Conservation (phyloP, 2,113 vertebrate species). For the Elaphurus davidianus region DNA sequence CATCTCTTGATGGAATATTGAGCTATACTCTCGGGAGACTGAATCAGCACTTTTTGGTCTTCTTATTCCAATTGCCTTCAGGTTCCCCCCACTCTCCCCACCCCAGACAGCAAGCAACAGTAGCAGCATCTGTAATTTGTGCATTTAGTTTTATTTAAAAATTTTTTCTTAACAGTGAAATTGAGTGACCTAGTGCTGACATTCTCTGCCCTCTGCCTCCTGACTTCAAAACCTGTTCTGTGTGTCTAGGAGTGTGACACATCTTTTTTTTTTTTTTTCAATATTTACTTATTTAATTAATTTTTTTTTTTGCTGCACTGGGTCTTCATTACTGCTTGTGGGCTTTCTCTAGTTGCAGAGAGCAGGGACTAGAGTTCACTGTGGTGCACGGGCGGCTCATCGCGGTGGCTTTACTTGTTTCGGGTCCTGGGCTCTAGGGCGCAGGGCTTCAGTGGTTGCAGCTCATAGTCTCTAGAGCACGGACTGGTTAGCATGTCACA, state of each 20-base stretch:
- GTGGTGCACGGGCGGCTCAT: not conserved
- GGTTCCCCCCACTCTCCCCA: not conserved
- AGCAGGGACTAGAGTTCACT: not conserved
- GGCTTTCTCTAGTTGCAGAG: not conserved
- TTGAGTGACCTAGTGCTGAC: not conserved
- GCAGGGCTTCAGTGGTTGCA: not conserved
- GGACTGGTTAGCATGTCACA: not conserved
- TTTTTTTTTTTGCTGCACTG: not conserved
- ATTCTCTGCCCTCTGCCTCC: not conserved
- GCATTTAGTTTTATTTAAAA: not conserved
- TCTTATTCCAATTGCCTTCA: not conserved
- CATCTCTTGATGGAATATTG: not conserved
- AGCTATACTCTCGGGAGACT: not conserved
- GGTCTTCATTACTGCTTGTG: not conserved
- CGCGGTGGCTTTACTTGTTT: not conserved
- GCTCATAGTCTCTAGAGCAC: not conserved
- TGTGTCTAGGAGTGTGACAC: not conserved
- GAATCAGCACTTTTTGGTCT: not conserved
- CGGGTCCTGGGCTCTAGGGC: not conserved
- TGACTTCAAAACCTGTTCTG: not conserved
- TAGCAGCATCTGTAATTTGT: not conserved
- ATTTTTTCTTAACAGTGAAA: not conserved
- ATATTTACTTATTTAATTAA: not conserved
- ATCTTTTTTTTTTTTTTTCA: not conserved
- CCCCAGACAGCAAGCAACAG: not conserved